A percentile compares a stretch with the other conserved stretches of the same genome.
These are phyloP conservation scores for Drosophila monieri DNA, from an alignment of 2,888 invertebrate species.

Conservation along the genomic window DNA sequence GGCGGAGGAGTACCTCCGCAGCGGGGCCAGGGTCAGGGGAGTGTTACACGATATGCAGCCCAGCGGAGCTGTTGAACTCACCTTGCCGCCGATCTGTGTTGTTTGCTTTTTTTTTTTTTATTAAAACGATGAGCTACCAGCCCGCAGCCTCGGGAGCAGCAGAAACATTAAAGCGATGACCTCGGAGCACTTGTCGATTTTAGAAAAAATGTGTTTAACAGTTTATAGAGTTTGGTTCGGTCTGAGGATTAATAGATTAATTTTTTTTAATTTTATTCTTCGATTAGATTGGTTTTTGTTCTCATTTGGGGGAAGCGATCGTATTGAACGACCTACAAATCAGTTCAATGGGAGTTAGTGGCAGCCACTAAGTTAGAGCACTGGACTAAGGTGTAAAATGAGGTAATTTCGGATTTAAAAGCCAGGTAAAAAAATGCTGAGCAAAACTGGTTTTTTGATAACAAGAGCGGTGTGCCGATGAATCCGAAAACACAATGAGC, in stretches of 20 bases:
- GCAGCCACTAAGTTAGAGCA: constrained; percentile 32
- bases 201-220: constrained; percentile 9
- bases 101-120: constrained; percentile 14
- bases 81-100: constrained; percentile 23
- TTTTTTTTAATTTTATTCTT: constrained; percentile 3
- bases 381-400: constrained; percentile 62
- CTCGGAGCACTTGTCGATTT: constrained; percentile 56
- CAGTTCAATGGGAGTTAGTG: constrained; percentile 24
- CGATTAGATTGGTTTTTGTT: constrained; percentile 1
- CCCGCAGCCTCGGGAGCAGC: constrained; percentile 12
- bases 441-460: constrained; percentile 43
- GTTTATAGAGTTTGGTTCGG: neutral
- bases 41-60: constrained; percentile 18
- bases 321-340: constrained; percentile 28
- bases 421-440: constrained; percentile 28
- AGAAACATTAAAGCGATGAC: constrained; percentile 49
- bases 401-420: constrained; percentile 68
- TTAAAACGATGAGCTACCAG: constrained; percentile 29
- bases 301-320: constrained; percentile 7
- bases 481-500: constrained; percentile 12
- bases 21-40: constrained; percentile 38
- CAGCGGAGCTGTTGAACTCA: constrained; percentile 27
- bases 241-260: neutral
- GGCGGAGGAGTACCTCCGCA: constrained; percentile 8
- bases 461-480: constrained; percentile 17